These are phyloP conservation scores for Hylaea fasciaria DNA, from an alignment of 2,888 invertebrate genomes.

Conservation along the genomic window DNA sequence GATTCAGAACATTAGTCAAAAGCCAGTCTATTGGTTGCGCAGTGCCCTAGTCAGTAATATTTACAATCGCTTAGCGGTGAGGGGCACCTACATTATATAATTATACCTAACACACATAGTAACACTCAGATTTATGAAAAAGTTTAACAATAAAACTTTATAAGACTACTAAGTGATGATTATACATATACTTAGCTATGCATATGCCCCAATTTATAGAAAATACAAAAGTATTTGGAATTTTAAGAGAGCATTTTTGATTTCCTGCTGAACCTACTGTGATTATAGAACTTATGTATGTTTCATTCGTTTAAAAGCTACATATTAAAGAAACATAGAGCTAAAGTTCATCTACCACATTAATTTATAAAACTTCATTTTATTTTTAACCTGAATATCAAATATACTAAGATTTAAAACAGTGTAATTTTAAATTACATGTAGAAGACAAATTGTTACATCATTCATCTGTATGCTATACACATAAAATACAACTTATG, in stretches of 20 bases:
- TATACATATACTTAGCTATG: not conserved
- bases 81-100: constrained; percentile 46
- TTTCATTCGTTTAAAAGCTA: constrained; percentile 5
- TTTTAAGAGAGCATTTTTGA: constrained; percentile 16
- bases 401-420: constrained; percentile 7
- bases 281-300: not conserved
- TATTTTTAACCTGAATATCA: constrained; percentile 12
- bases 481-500: constrained; percentile 6
- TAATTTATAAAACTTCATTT: constrained; percentile 16
- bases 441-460: constrained; percentile 8
- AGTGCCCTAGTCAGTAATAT: constrained; percentile 63
- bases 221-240: constrained; percentile 9
- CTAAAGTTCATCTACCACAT: constrained; percentile 24
- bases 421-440: constrained; percentile 8
- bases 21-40: constrained; percentile 77
- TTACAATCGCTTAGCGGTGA: constrained; percentile 75
- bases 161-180: not conserved
- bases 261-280: constrained; percentile 4
- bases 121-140: not conserved
- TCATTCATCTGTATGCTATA: not conserved
- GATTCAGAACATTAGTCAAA: constrained; percentile 64
- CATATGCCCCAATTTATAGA: not conserved
- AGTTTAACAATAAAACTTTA: not conserved
- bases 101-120: not conserved
- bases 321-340: constrained; percentile 23